These are phyloP conservation scores for Schizotus pectinicornis DNA, from an alignment of 2,888 invertebrate genomes.

Conservation along the genomic window DNA sequence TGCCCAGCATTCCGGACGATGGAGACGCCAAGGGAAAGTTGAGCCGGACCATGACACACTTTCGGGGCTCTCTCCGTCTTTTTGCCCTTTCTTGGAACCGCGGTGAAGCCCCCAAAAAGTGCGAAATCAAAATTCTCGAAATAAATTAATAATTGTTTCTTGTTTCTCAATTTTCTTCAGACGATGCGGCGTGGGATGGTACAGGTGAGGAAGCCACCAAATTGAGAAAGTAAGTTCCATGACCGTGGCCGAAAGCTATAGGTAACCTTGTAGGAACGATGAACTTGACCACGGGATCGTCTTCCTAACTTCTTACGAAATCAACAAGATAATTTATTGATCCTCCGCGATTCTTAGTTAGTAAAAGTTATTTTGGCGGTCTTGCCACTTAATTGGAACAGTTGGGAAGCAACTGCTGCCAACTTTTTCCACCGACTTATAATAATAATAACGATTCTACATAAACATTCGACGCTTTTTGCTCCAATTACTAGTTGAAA, in stretches of 20 bases:
- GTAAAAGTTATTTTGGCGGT: too few relatives aligned
- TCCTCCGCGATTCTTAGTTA: too few relatives aligned
- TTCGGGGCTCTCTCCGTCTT: conserved; percentile 8
- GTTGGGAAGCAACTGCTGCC: too few relatives aligned
- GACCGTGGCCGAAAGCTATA: conserved; percentile 15
- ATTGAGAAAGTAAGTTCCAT: conserved; percentile 16
- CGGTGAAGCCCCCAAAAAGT: too few relatives aligned
- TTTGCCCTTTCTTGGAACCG: background rate
- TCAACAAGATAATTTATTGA: too few relatives aligned
- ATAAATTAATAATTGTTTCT: too few relatives aligned
- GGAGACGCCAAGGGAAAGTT: conserved; percentile 17
- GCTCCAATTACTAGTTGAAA: conserved; percentile 17
- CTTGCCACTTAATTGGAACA: too few relatives aligned
- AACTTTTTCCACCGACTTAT: too few relatives aligned
- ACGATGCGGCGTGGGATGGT: background rate
- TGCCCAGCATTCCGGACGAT: conserved; percentile 4
- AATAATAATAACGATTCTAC: background rate
- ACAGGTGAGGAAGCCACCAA: background rate
- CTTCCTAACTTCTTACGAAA: too few relatives aligned
- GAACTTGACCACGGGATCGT: conserved; percentile 15
- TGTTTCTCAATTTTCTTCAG: too few relatives aligned
- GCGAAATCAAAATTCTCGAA: too few relatives aligned
- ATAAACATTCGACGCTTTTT: conserved; percentile 10
- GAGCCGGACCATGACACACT: conserved; percentile 14
- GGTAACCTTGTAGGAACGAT: conserved; percentile 20